Evolutionary conservation across 2,888 invertebrate genomes (phyloP).

Genomic region (Andrena fulva): DNA sequence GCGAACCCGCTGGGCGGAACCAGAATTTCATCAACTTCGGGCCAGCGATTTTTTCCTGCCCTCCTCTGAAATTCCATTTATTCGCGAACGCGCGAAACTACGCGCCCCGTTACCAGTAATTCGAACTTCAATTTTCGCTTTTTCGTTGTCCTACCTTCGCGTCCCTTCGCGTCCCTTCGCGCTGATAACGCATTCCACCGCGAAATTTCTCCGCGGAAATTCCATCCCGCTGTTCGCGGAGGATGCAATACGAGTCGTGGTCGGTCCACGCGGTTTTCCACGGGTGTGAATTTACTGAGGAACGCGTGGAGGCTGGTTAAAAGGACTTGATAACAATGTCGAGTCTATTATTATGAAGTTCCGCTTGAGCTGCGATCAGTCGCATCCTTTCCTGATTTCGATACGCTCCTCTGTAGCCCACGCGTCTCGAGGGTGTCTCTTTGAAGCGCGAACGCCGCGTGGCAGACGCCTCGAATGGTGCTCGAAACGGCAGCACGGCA

Average conservation of each 20-base stretch:
- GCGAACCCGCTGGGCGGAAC: not conserved
- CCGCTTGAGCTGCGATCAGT: too few species aligned
- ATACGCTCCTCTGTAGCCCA: not conserved
- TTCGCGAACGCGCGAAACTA: conserved; percentile 26
- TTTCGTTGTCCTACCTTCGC: conserved; percentile 15
- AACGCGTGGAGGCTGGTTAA: not conserved
- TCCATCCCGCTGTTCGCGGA: not conserved
- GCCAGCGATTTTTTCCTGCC: conserved; percentile 9
- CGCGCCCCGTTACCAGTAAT: conserved; percentile 40
- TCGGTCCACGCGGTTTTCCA: not conserved
- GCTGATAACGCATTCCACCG: conserved; percentile 28
- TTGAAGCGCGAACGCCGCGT: not conserved
- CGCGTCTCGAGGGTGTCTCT: not conserved
- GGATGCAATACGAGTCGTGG: not conserved
- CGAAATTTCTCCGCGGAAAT: conserved; percentile 46
- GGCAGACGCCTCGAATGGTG: not conserved
- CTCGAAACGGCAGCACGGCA: not conserved
- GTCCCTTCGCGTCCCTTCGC: not conserved
- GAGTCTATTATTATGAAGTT: too few species aligned
- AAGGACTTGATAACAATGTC: not conserved
- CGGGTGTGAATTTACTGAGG: not conserved
- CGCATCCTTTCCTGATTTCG: not conserved
- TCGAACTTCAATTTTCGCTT: conserved; percentile 48
- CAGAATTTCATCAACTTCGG: conserved; percentile 17
- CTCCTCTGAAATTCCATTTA: conserved; percentile 44